These are phyloP conservation scores for Sisyra nigra DNA, from an alignment of 2,888 invertebrate genomes.

Conservation along the genomic window DNA sequence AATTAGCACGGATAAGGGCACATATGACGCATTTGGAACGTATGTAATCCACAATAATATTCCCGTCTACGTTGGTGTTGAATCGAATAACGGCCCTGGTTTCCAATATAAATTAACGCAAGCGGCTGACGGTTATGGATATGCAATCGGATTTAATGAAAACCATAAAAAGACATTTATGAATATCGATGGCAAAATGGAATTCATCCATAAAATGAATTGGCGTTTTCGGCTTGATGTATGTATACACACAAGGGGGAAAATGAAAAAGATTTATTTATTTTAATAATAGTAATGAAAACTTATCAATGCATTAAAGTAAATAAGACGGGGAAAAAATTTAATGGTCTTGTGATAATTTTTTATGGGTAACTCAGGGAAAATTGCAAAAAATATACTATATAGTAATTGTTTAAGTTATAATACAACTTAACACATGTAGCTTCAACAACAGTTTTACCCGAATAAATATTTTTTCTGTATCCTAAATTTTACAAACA, in stretches of 20 bases:
- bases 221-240: conserved; percentile 29
- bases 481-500: no score
- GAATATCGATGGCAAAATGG: conserved; percentile 16
- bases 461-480: no score
- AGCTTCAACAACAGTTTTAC: no score
- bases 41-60: conserved; percentile 24
- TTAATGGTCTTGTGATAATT: no score
- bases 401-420: no score
- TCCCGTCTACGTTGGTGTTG: conserved; percentile 15
- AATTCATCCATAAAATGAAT: conserved; percentile 21
- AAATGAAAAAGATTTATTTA: neutral
- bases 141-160: conserved; percentile 24
- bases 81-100: conserved; percentile 1
- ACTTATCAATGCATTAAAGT: no score
- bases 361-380: no score
- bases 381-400: no score
- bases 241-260: conserved; percentile 7
- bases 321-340: no score
- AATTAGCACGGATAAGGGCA: conserved; percentile 17
- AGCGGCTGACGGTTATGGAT: conserved; percentile 19
- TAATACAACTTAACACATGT: no score
- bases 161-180: conserved; percentile 25
- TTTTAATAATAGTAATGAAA: neutral
- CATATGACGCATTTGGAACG: conserved; percentile 27
- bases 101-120: conserved; percentile 6